phyloP scores from a whole-genome alignment of 2,113 vertebrate species.

The Nasalis larvatus region DNA sequence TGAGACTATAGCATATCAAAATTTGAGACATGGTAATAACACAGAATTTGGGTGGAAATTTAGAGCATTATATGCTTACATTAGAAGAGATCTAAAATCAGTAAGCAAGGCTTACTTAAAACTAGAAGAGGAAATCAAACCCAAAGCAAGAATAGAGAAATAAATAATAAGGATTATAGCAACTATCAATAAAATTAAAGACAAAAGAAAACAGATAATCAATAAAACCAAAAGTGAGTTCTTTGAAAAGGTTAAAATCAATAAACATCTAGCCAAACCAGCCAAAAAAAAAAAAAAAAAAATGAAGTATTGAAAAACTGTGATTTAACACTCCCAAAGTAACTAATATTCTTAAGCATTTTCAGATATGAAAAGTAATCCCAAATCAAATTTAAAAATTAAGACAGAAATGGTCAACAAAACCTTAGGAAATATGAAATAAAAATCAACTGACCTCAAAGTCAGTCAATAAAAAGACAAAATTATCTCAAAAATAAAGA shows the following conservation, averaged over 20 bases:
- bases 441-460: neutral
- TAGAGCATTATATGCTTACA: neutral
- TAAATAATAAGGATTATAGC: neutral
- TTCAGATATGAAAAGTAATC: neutral
- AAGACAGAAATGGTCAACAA: neutral
- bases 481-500: neutral
- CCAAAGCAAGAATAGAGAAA: neutral
- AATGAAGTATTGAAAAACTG: neutral
- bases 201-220: neutral
- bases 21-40: neutral
- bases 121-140: neutral
- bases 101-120: neutral
- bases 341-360: neutral
- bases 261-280: neutral
- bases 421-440: neutral
- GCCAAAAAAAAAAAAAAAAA: neutral
- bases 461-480: neutral
- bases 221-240: neutral
- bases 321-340: neutral
- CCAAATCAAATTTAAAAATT: neutral
- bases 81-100: neutral
- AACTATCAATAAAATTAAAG: neutral
- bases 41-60: neutral
- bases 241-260: neutral
- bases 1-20: neutral